These are phyloP conservation scores for Theretra japonica DNA, from an alignment of 2,888 invertebrate genomes.

Conservation along the genomic window DNA sequence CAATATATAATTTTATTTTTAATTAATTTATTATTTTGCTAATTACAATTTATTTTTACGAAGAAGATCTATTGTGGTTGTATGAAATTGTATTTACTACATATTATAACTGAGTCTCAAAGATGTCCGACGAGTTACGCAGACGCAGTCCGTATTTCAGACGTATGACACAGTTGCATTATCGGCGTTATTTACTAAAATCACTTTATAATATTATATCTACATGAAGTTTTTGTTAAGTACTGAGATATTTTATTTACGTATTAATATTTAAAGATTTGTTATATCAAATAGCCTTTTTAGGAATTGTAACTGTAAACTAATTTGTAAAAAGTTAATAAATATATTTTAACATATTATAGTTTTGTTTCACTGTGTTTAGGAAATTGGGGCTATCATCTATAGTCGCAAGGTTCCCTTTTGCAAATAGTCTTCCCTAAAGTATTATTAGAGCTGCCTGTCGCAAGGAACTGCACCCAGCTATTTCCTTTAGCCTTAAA, in stretches of 20 bases:
- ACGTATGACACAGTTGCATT: neutral
- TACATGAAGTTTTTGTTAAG: slow-evolving; percentile 50
- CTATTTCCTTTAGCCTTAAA: too few relatives aligned
- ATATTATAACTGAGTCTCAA: neutral
- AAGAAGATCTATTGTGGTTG: neutral
- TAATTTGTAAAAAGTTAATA: slow-evolving; percentile 74
- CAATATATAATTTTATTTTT: neutral
- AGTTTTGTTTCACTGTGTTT: neutral
- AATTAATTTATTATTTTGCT: neutral
- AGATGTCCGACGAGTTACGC: neutral
- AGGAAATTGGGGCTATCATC: too few relatives aligned
- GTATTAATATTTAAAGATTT: slow-evolving; percentile 56
- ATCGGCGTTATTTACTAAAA: neutral
- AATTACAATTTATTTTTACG: neutral
- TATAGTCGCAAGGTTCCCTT: too few relatives aligned
- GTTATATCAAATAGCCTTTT: slow-evolving; percentile 65
- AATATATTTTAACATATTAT: slow-evolving; percentile 72
- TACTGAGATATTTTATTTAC: slow-evolving; percentile 62
- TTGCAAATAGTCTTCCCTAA: too few relatives aligned
- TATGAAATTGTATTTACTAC: neutral
- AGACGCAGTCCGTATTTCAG: neutral
- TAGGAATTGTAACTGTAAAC: slow-evolving; percentile 56
- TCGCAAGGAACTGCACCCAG: too few relatives aligned
- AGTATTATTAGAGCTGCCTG: too few relatives aligned
- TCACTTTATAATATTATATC: slow-evolving; percentile 3